Evolutionary conservation across 37 sponge, comb jelly and placozoan genomes (phyloP), one percentile per base, ranked within the genome.

Genomic region (Beroe ovata): DNA sequence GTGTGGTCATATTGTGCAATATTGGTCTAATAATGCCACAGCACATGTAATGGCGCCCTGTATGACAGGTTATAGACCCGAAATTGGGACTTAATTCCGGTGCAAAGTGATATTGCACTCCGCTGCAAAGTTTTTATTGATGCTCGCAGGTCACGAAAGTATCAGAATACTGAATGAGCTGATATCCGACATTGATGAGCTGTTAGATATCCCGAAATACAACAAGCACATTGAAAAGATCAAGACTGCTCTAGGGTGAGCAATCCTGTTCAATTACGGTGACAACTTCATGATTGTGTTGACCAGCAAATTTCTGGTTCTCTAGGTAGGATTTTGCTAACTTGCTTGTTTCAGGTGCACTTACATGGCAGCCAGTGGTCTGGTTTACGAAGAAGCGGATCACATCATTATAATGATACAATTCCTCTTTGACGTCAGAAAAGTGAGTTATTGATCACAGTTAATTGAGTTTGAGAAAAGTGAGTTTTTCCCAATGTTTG

Each of bases 171-270:
- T 66, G 30, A 66, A 66, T 37, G 69, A 66, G 69, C 69, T 66
- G 69, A 66, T 66, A 66, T 66, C 69, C 2, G 69, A 66, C 36
- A 66, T 66, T 19, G 69, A 66, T 37, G 69, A 66, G 16, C 69
- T 66, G 1, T 18, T 66, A 19, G 30, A 66, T 16, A 66, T 66
- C 16, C 32, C 25, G 2, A 66, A 66, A 37, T 66, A 66, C 36
- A 66, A 33, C 69, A 66, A 33, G 16, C 69, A 66, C 69, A 66
- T 66, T 33, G 69, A 66, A 37, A 66, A 66, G 69, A 66, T 66
- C 3, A 66, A 66, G 36, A 66, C 69, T 2, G 69, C 69, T 66
- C 69, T 66, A 26, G 69, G 69, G 69, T 66, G 26, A 18, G 63
- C 8, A 62, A 29, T 58, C 11, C 59, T 58, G 11, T 11, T 58